Base-by-base conservation (phyloP, 2,888 invertebrate genomes). In the Antheraea yamamai region DNA sequence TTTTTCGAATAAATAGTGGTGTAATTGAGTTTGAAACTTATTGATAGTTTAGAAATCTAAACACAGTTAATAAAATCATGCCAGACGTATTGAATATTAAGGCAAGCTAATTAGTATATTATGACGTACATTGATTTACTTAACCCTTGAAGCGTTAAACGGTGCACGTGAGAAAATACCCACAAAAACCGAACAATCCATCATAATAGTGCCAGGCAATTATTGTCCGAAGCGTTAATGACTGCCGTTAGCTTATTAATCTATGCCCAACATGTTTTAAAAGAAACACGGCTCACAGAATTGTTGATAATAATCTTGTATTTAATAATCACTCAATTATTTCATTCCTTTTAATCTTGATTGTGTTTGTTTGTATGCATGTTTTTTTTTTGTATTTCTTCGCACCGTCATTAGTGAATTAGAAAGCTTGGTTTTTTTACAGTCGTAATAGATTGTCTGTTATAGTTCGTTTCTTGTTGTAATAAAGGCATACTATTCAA, bases 301-400 rank as follows among this genome's bases (percentile, higher is more conserved):
- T 91, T 92, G 92, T 89, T 85, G 94, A 95, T 94, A 93, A 91
- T 92, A 91, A 94, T 94, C 94, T 94, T 91, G 91, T 93, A 92
- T 89, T 90, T 91, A 90, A 93, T 94, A 94, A 93, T 95, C 92
- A 94, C 92, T 88, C 85, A 88, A 85, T 91, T 91, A 91, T 93
- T 91, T 89, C 86, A 90, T 91, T 91, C 88, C 86, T 47, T 89
- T 91, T 91, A 91, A 94, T 93, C 93, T 93, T 92, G 92, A 94
- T 93, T 87, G 87, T 82, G 83, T 86, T 88, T 91, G 90, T 94
- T 94, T 93, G 91, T 94, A 26, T 66, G 64, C 16, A 30, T 66
- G 30, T 30, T 66, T 26, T 26, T 10, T 64, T 10, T 58, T 2
- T 61, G n/a, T 66, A 30, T 66, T 66, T 66, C 61, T 23, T 23